Evolutionary conservation across 2,888 invertebrate species (phyloP), one percentile per base, ranked within the genome.

Genomic region (Stramonita haemastoma): DNA sequence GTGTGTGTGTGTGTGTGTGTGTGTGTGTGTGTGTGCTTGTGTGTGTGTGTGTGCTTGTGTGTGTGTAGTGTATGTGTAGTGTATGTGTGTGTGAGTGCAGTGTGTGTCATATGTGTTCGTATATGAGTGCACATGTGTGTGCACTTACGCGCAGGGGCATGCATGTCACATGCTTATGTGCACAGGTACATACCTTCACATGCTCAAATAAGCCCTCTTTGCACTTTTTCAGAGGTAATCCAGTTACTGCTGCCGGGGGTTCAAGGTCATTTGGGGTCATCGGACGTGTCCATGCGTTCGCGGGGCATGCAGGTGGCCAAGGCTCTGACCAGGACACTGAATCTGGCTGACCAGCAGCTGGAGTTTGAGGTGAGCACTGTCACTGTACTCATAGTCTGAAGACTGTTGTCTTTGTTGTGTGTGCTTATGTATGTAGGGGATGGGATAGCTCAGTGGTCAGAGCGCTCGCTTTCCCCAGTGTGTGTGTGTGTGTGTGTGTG

Each of bases 291-390:
- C n/a, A 90, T 94, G 11, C 92, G 95, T 13, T 90, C 90, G 34
- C 92, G 94, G 22, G 95, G 95, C 15, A 95, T 95, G 95, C 87
- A 94, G 56, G 93, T 95, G 8, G 95, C 94, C 11, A 94, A 95
- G 89, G 90, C 89, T 17, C 90, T 95, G 29, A 94, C 93, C 15
- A 89, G 88, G 29, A 91, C 91, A 5, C 86, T 95, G 26, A 94
- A 94, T 73, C 93, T 94, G 26, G 90, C 92, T 32, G 94, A 94
- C 66, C 94, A 94, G 57, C 91, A 94, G 89, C 91, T 95, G 6
- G 92, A 94, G 77, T 95, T 95, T 94, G 94, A 95, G 93, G 95
- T 95, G 84, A 87, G 91, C 36, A 46, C 36, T 77, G 29, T 46
- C 8, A 8, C 8, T n/a, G n/a, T n/a, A n/a, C n/a, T n/a, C 8